Conservation (phyloP, 2,113 vertebrate genomes). For the Megaleporinus macrocephalus region DNA sequence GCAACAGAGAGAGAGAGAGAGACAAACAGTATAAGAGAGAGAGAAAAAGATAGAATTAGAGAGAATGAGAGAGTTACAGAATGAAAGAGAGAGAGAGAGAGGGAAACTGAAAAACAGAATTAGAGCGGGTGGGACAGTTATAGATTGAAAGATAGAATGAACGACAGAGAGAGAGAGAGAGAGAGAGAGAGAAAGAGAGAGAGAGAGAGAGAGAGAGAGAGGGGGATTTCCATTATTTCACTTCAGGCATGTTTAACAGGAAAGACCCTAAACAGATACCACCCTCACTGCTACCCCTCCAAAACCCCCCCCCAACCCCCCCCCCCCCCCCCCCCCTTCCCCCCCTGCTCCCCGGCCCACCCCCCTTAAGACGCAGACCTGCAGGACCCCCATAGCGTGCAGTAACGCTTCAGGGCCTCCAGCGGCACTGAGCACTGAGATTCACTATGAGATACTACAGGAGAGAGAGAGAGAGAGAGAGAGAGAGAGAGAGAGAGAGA, state of each 20-base stretch:
- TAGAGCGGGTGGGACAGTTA: too few relatives aligned
- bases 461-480: background rate
- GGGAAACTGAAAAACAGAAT: too few relatives aligned
- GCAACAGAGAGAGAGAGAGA: background rate
- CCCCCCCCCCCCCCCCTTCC: background rate
- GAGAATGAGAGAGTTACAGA: background rate
- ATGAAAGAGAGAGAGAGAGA: background rate
- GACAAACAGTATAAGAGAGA: too few relatives aligned
- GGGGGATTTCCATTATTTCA: background rate
- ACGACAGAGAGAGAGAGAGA: background rate
- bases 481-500: background rate
- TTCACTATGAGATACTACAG: conserved; percentile 16
- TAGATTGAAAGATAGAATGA: background rate
- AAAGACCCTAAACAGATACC: background rate
- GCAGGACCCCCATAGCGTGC: conserved; percentile 53
- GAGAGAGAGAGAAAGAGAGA: background rate
- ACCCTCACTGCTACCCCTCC: background rate
- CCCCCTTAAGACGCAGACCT: conserved; percentile 21
- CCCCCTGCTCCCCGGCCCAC: too few relatives aligned
- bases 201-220: background rate
- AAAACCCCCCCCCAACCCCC: background rate
- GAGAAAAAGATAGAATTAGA: background rate
- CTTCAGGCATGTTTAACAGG: conserved; percentile 7
- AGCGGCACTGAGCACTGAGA: background rate
- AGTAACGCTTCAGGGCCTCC: conserved; percentile 28